Conservation (phyloP, 2,113 vertebrate genomes). For the Nansenia antarctica region DNA sequence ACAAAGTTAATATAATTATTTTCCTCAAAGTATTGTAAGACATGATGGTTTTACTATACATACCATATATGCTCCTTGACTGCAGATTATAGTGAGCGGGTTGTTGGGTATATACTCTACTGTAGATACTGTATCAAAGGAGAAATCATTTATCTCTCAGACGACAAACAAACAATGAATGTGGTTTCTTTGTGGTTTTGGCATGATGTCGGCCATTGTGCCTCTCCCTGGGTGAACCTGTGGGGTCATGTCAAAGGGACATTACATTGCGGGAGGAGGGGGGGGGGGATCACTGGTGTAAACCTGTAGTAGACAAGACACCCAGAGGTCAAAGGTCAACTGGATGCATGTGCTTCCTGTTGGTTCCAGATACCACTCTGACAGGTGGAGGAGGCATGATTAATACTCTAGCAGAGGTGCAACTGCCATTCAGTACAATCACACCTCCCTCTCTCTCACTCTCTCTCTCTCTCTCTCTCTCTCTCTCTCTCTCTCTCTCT, state of each 20-base stretch:
- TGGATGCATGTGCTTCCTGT: constrained; percentile 74
- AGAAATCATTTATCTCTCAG: no score
- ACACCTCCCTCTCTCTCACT: constrained; percentile 1
- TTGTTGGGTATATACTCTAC: no score
- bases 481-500: background rate
- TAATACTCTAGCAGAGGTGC: constrained; percentile 66
- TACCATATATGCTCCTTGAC: no score
- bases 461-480: background rate
- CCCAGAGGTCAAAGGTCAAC: constrained; percentile 58
- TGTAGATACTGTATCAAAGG: no score
- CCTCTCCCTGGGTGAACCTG: background rate
- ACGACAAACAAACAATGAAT: no score
- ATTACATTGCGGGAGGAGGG: constrained; percentile 15
- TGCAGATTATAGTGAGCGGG: no score
- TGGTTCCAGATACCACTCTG: constrained; percentile 86
- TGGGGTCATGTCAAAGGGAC: background rate
- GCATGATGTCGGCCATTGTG: no score
- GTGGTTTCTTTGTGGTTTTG: no score
- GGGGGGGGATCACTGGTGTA: constrained; percentile 7
- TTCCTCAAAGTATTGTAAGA: no score
- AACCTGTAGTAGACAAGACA: constrained; percentile 25
- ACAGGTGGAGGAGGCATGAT: constrained; percentile 79
- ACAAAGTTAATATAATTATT: no score
- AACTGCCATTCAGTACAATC: background rate
- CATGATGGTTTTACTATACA: no score